These are phyloP conservation scores for Thera obeliscata DNA, from an alignment of 2,888 invertebrate genomes.

Conservation along the genomic window DNA sequence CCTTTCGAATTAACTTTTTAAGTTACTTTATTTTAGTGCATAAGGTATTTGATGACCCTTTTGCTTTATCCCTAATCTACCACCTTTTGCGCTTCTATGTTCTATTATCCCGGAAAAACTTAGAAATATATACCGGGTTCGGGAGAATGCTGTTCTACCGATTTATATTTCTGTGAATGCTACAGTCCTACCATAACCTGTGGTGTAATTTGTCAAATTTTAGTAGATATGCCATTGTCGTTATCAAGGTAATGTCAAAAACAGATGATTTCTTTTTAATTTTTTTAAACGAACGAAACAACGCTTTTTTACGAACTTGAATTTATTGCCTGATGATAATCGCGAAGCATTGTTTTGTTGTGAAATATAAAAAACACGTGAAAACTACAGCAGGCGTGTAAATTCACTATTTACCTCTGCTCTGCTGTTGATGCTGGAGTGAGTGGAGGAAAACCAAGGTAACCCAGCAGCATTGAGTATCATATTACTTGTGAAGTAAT, in stretches of 20 bases:
- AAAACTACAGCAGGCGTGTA: slow-evolving; percentile 17
- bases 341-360: slow-evolving; percentile 39
- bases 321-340: slow-evolving; percentile 9
- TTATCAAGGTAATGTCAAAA: not conserved
- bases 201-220: too few relatives aligned
- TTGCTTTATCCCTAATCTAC: too few relatives aligned
- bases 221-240: too few relatives aligned
- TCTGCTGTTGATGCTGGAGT: slow-evolving; percentile 9
- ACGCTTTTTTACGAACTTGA: slow-evolving; percentile 4
- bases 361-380: slow-evolving; percentile 30
- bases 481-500: slow-evolving; percentile 75
- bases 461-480: slow-evolving; percentile 53
- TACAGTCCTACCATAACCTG: too few relatives aligned
- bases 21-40: too few relatives aligned
- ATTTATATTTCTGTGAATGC: too few relatives aligned
- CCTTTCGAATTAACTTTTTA: too few relatives aligned
- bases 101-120: too few relatives aligned
- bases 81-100: too few relatives aligned
- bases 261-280: slow-evolving; percentile 1
- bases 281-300: slow-evolving; percentile 4
- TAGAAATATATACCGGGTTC: too few relatives aligned
- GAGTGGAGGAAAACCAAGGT: slow-evolving; percentile 28
- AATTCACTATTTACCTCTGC: not conserved
- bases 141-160: too few relatives aligned
- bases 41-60: too few relatives aligned